Base-by-base conservation (phyloP, 2,113 vertebrate genomes). In the Ailurus styani region DNA sequence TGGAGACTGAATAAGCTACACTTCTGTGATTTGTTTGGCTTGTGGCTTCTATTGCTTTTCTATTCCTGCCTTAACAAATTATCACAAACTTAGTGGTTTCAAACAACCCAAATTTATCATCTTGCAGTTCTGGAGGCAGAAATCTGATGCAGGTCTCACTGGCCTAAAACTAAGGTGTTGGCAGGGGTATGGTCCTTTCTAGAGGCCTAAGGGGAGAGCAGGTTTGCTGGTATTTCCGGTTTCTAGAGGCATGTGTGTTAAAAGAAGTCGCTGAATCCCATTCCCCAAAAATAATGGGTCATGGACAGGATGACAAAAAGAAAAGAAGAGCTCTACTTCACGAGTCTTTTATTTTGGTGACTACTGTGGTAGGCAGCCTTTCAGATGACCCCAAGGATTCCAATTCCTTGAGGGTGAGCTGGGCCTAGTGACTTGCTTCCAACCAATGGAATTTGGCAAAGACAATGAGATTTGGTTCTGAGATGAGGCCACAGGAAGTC, bases 251-350 rank as follows among this genome's bases (percentile, higher is more conserved):
- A 0, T 7, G 29, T 85, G 50, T 37, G 42, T 1, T 72, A 87
- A 82, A 81, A 88, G 29, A 93, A 78, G 40, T 87, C 90, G n/a
- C 62, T 91, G n/a, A 93, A 52, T 88, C 57, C 31, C 90, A 23
- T 47, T 55, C 17, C 25, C 15, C 34, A 85, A 64, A 60, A 91
- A 55, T 90, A 83, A 64, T 72, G 52, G 27, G 4, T 77, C n/a
- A 54, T 18, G 6, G 34, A 18, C 31, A 52, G 18, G 72, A 50
- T 62, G 54, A 86, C 45, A 47, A 88, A 84, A 68, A 68, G 34
- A 88, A 89, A 96, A 97, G 18, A 93, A 83, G 66, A 88, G 55
- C 34, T 78, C 29, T 77, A 64, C 42, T 83, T 93, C 17, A 21
- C n/a, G 34, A 47, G 29, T 54, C 25, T 93, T 83, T 45, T 52